These are phyloP conservation scores for Mastigias papua DNA, from an alignment of 30 jellyfish, hydroid and myxozoan genomes.

Conservation along the genomic window DNA sequence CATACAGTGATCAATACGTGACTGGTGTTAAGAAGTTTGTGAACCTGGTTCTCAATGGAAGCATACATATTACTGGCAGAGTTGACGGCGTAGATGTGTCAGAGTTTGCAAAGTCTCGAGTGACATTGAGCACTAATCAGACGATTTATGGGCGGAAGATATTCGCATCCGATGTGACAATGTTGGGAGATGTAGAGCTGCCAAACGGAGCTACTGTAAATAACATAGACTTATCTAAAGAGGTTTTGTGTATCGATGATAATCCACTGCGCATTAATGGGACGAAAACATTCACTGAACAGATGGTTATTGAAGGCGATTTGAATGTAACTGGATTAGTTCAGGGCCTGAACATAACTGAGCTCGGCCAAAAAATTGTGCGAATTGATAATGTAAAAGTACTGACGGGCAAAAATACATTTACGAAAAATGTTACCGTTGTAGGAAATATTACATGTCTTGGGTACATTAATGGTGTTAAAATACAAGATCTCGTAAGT, in stretches of 20 bases:
- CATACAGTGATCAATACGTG: conserved; percentile 63
- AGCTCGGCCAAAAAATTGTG: conserved; percentile 33
- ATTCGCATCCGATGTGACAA: conserved; percentile 49
- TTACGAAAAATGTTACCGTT: conserved; percentile 31
- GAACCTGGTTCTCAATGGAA: conserved; percentile 40
- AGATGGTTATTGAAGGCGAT: conserved; percentile 56
- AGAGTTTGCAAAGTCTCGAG: conserved; percentile 71
- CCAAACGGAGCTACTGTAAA: conserved; percentile 74
- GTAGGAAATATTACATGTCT: conserved; percentile 47
- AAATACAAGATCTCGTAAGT: conserved; percentile 9
- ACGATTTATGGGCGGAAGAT: conserved; percentile 54
- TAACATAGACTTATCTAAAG: conserved; percentile 75
- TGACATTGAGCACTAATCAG: conserved; percentile 77
- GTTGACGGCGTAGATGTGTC: conserved; percentile 91
- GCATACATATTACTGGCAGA: conserved; percentile 58
- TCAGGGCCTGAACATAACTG: conserved; percentile 57
- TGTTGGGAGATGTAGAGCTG: conserved; percentile 21
- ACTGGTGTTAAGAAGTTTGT: conserved; percentile 47
- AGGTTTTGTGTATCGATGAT: conserved; percentile 31
- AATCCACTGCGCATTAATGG: conserved; percentile 67
- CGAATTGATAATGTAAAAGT: conserved; percentile 24
- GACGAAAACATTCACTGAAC: conserved; percentile 57
- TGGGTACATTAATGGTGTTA: conserved; percentile 64
- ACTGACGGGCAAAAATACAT: conserved; percentile 45
- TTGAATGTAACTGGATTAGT: conserved; percentile 73